These are phyloP conservation scores for Limulus polyphemus DNA, from an alignment of 2,888 invertebrate species.

Conservation along the genomic window DNA sequence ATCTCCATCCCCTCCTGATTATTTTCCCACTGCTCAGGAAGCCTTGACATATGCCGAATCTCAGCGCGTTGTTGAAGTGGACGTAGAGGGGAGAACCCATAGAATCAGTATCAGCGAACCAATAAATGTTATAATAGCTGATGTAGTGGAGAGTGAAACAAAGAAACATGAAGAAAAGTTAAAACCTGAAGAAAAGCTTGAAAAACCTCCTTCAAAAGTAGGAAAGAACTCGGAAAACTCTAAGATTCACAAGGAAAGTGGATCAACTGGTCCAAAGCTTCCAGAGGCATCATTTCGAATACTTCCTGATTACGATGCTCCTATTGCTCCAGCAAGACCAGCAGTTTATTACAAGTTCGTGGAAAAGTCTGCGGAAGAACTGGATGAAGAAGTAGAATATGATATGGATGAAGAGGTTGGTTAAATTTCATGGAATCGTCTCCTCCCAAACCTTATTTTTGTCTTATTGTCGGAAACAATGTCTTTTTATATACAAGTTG, in stretches of 20 bases:
- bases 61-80: constrained; percentile 72
- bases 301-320: constrained; percentile 62
- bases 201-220: constrained; percentile 17
- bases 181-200: constrained; percentile 15
- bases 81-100: constrained; percentile 65
- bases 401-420: constrained; percentile 84
- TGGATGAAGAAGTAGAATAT: constrained; percentile 87
- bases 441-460: background rate
- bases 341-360: constrained; percentile 82
- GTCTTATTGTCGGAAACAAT: no score
- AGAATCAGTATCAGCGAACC: constrained; percentile 44
- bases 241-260: constrained; percentile 25
- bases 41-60: constrained; percentile 69
- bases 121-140: constrained; percentile 26
- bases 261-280: constrained; percentile 38
- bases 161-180: constrained; percentile 8
- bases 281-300: constrained; percentile 58
- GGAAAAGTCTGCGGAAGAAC: constrained; percentile 83
- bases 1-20: constrained; percentile 37
- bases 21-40: constrained; percentile 43
- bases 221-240: constrained; percentile 20
- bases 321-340: constrained; percentile 68
- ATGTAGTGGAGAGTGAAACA: constrained; percentile 32
- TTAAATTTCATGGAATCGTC: no score
- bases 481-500: no score